These are phyloP conservation scores for Hapalemur alaotrensis DNA, from an alignment of 2,797 vertebrate species.

Conservation along the genomic window DNA sequence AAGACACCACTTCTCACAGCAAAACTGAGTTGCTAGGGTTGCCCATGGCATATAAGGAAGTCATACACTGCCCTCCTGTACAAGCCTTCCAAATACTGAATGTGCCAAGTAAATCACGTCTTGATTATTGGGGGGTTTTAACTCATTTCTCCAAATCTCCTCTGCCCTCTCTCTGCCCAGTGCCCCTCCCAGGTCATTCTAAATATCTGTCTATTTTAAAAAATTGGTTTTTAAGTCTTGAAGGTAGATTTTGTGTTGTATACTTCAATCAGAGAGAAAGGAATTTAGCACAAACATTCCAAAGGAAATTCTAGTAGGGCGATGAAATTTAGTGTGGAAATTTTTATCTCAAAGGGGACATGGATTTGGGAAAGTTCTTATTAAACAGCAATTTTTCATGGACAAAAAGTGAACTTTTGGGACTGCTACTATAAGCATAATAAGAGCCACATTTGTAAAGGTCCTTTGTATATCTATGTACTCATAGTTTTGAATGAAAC, in stretches of 20 bases:
- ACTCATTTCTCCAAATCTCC: conserved; percentile 29
- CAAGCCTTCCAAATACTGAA: conserved; percentile 41
- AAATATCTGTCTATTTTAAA: not conserved
- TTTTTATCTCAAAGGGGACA: conserved; percentile 68
- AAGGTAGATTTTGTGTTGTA: conserved; percentile 55
- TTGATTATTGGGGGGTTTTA: conserved; percentile 48
- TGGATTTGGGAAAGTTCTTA: conserved; percentile 67
- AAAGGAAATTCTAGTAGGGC: conserved; percentile 74
- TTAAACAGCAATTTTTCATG: conserved; percentile 58
- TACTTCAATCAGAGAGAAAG: conserved; percentile 56
- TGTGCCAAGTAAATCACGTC: conserved; percentile 50
- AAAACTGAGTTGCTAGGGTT: conserved; percentile 32
- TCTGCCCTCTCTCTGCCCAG: not conserved
- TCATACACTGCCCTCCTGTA: conserved; percentile 53
- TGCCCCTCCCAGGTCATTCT: not conserved
- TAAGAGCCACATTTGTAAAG: conserved; percentile 43
- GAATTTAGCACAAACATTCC: conserved; percentile 76
- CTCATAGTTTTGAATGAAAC: not conserved
- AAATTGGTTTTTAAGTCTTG: conserved; percentile 7
- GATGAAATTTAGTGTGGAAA: conserved; percentile 73
- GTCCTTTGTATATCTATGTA: not conserved
- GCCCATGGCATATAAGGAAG: conserved; percentile 47
- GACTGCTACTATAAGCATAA: conserved; percentile 16
- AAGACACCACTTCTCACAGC: conserved; percentile 30
- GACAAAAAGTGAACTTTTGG: conserved; percentile 36